Conservation (phyloP, 2,797 vertebrate genomes). For the Sebastes variabilis region DNA sequence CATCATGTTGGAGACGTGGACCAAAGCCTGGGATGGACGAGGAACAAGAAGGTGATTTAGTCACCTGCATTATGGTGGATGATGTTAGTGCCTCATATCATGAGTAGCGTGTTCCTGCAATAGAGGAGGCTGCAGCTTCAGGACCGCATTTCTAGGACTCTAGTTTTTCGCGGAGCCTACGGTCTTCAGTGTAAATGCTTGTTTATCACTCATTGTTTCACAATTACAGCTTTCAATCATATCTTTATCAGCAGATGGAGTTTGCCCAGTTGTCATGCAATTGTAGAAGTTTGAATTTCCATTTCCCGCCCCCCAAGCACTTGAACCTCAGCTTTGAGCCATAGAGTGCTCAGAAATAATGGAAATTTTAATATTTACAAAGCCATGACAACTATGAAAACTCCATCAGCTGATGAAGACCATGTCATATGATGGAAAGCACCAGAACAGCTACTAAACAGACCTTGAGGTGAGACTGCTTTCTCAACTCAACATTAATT, state of each 20-base stretch:
- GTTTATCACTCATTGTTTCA: too few species aligned
- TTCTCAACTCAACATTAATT: not conserved
- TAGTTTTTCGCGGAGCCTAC: too few species aligned
- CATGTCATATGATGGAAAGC: not conserved
- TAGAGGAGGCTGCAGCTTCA: too few species aligned
- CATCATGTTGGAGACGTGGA: constrained; percentile 67
- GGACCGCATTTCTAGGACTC: too few species aligned
- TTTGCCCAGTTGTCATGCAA: not conserved
- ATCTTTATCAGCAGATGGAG: not conserved
- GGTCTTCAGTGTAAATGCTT: too few species aligned
- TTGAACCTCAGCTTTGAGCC: not conserved
- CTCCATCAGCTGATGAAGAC: not conserved
- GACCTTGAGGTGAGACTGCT: not conserved
- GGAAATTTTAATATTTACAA: not conserved
- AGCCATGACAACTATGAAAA: not conserved
- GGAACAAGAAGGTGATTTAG: not conserved
- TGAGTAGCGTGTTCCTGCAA: too few species aligned
- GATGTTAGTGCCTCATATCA: not conserved
- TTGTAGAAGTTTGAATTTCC: not conserved
- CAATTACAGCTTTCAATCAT: not conserved
- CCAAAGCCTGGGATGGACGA: constrained; percentile 57
- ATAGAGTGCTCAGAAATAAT: not conserved
- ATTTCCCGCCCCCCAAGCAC: not conserved
- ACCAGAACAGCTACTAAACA: not conserved
- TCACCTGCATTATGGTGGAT: not conserved